Conservation (phyloP, 1,140 invertebrate genomes). For the Drosophila sucinea region DNA sequence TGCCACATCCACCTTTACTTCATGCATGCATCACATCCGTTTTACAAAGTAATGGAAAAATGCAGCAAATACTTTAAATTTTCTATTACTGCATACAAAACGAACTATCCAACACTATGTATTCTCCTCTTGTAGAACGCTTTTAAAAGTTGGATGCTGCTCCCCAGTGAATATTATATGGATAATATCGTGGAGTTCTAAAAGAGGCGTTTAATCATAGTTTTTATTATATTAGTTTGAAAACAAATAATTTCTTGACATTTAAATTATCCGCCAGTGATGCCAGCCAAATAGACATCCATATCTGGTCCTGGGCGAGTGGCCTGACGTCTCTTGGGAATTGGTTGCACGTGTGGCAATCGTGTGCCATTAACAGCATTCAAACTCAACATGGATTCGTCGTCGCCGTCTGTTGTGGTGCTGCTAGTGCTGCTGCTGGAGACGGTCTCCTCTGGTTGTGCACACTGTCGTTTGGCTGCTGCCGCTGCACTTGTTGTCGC, state of each 20-base stretch:
- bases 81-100: not conserved
- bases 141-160: too few species aligned
- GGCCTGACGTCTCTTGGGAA: constrained; percentile 50
- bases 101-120: not conserved
- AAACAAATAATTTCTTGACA: too few species aligned
- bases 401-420: constrained; percentile 29
- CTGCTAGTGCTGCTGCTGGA: not conserved
- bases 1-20: not conserved
- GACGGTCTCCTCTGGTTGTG: too few species aligned
- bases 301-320: constrained; percentile 25
- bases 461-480: not conserved
- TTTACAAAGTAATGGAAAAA: not conserved
- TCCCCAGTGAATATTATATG: too few species aligned
- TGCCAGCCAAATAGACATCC: constrained; percentile 66
- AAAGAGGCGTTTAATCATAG: too few species aligned
- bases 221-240: too few species aligned
- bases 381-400: constrained; percentile 53
- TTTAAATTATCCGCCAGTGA: constrained; percentile 50
- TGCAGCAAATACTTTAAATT: not conserved
- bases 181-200: too few species aligned
- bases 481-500: constrained; percentile 14
- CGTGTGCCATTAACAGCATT: constrained; percentile 69
- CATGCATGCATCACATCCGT: not conserved
- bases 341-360: constrained; percentile 59
- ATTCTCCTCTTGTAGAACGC: too few species aligned